Evolutionary conservation across 1,140 invertebrate genomes (phyloP).

Genomic region (Penaeus chinensis): DNA sequence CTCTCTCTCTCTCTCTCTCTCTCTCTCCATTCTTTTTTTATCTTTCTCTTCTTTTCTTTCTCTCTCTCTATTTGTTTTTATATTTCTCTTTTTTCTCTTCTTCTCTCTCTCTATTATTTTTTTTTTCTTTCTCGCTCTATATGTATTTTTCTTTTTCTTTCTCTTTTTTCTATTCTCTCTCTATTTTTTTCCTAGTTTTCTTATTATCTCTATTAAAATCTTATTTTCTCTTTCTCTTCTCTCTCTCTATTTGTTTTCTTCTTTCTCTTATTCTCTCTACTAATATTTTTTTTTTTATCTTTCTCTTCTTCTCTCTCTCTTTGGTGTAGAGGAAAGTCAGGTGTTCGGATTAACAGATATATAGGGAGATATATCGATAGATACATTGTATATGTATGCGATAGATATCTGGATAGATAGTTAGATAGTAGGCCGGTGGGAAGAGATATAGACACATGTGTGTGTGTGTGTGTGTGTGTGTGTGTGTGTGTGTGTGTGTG

Average conservation of each 20-base stretch:
- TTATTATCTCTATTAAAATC: neutral
- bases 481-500: neutral
- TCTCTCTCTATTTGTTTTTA: too few relatives aligned
- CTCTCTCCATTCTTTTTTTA: conserved; percentile 18
- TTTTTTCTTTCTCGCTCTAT: conserved; percentile 3
- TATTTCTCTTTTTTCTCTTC: neutral
- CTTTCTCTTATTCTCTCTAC: neutral
- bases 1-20: conserved; percentile 21
- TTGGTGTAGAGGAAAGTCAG: too few relatives aligned
- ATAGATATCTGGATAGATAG: neutral
- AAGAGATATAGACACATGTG: neutral
- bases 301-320: conserved; percentile 12
- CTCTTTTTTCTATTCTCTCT: neutral
- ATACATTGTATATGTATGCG: too few relatives aligned
- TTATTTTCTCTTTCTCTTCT: neutral
- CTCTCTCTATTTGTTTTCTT: neutral
- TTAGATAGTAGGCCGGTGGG: neutral
- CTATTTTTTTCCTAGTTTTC: neutral
- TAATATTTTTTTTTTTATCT: neutral
- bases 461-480: neutral
- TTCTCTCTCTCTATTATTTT: neutral
- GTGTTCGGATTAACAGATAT: too few relatives aligned
- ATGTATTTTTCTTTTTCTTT: neutral
- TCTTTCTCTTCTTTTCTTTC: neutral
- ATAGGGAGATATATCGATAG: too few relatives aligned